Evolutionary conservation across 2,113 vertebrate species (phyloP).

Genomic region (Leucosticte australis): DNA sequence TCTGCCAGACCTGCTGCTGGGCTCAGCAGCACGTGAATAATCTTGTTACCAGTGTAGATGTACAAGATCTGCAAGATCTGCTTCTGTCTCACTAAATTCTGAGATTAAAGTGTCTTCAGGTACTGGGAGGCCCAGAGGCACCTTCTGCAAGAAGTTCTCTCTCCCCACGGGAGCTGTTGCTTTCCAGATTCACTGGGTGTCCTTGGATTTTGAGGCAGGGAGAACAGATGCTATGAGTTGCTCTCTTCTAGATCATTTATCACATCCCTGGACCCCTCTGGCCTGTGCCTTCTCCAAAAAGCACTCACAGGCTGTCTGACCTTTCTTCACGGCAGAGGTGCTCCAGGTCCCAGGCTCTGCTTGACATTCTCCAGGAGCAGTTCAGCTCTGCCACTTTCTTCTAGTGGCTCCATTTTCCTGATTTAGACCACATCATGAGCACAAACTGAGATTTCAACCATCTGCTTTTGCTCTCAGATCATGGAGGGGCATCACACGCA

Average conservation of each 20-base stretch:
- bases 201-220: neutral
- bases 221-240: neutral
- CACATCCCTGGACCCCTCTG: neutral
- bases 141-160: neutral
- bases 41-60: neutral
- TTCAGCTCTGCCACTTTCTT: neutral
- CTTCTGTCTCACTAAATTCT: neutral
- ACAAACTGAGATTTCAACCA: neutral
- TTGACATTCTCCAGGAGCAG: neutral
- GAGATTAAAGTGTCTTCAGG: neutral
- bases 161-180: neutral
- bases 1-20: neutral
- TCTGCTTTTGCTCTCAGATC: neutral
- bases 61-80: neutral
- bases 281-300: neutral
- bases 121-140: neutral
- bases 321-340: neutral
- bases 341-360: neutral
- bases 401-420: neutral
- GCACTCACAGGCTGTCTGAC: neutral
- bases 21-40: neutral
- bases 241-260: neutral
- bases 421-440: neutral
- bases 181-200: neutral
- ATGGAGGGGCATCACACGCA: accelerated